phyloP scores from a whole-genome alignment of 1,140 invertebrate species.

The Neodiprion virginianus region DNA sequence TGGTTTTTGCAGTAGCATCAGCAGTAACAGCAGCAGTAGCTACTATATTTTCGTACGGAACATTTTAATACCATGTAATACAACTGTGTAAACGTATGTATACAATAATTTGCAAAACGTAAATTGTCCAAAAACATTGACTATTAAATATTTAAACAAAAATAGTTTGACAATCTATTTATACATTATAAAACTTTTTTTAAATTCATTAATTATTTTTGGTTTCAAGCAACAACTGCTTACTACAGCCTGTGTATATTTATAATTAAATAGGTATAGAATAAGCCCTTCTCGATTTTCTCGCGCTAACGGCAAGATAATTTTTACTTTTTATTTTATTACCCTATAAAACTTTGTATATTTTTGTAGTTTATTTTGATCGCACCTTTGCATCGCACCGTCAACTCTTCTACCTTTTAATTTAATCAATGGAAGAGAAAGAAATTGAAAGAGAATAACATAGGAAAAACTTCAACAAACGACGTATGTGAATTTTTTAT shows the following conservation, averaged over 20 bases:
- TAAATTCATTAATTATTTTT: conserved; percentile 32
- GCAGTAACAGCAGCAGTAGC: conserved; percentile 23
- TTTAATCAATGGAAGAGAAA: background rate
- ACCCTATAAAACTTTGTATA: conserved; percentile 13
- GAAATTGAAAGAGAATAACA: background rate
- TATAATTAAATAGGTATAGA: too few relatives aligned
- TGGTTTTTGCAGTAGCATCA: conserved; percentile 7
- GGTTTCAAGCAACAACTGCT: conserved; percentile 42
- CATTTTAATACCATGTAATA: background rate
- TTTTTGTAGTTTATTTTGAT: conserved; percentile 8
- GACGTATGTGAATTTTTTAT: too few relatives aligned
- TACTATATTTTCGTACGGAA: conserved; percentile 26
- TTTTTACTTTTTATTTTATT: conserved; percentile 18
- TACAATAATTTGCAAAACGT: conserved; percentile 15
- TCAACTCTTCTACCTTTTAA: background rate
- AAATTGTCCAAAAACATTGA: conserved; percentile 16
- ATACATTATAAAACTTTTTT: conserved; percentile 10
- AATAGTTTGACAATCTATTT: conserved; percentile 2
- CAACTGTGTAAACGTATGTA: background rate
- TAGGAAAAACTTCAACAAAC: too few relatives aligned
- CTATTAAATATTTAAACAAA: conserved; percentile 16
- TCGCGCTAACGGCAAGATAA: conserved; percentile 37
- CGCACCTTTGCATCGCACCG: conserved; percentile 8
- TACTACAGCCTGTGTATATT: conserved; percentile 31
- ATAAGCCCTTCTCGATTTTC: conserved; percentile 22